phyloP scores from a whole-genome alignment of 2,888 invertebrate species.

The Phengaris alcon region DNA sequence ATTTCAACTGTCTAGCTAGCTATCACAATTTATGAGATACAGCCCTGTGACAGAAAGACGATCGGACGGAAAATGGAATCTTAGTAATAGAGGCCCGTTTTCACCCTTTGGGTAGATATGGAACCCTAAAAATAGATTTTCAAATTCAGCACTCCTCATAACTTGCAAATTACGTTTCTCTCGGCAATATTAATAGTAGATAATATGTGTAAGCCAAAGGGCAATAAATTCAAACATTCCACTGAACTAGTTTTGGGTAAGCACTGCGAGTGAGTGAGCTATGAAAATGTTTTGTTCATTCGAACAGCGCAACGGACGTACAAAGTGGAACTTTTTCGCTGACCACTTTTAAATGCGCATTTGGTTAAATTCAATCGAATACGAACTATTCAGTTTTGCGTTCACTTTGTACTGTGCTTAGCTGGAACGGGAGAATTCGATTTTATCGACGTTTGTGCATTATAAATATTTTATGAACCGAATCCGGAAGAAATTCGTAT shows the following conservation, averaged over 20 bases:
- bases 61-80: no score
- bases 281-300: slow-evolving; percentile 25
- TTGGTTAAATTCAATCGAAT: slow-evolving; percentile 27
- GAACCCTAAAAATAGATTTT: neutral
- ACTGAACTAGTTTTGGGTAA: neutral
- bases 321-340: slow-evolving; percentile 23
- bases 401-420: neutral
- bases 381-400: slow-evolving; percentile 13
- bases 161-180: neutral
- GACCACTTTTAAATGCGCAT: slow-evolving; percentile 22
- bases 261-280: slow-evolving; percentile 7
- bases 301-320: neutral
- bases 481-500: neutral
- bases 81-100: no score
- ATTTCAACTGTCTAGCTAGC: no score
- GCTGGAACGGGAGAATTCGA: slow-evolving; percentile 6
- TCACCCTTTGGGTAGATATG: no score
- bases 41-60: no score
- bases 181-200: neutral
- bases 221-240: slow-evolving; percentile 7
- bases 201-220: neutral
- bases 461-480: slow-evolving; percentile 25
- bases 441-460: slow-evolving; percentile 3
- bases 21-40: no score
- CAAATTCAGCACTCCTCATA: neutral